These are phyloP conservation scores for Lagodon rhomboides DNA, from an alignment of 2,797 vertebrate species.

Conservation along the genomic window DNA sequence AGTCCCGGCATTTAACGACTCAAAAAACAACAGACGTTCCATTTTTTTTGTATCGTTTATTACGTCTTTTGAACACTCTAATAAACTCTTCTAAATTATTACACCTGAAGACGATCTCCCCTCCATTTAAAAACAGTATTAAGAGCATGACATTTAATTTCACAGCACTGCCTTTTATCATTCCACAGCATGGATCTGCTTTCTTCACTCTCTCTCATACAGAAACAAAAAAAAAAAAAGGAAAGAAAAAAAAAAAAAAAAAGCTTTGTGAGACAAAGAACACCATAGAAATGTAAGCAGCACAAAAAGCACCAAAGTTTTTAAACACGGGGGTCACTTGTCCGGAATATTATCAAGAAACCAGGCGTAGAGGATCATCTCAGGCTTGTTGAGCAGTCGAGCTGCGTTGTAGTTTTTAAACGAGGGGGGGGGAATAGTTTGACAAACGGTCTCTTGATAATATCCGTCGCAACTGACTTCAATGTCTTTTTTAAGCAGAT, in stretches of 20 bases:
- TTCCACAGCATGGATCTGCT: conserved; percentile 72
- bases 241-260: conserved; percentile 23
- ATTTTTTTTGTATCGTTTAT: conserved; percentile 81
- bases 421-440: conserved; percentile 17
- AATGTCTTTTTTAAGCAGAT: conserved; percentile 52
- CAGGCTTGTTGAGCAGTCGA: conserved; percentile 51
- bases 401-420: conserved; percentile 42
- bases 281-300: conserved; percentile 77
- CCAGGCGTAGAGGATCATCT: conserved; percentile 40
- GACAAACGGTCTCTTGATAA: conserved; percentile 63
- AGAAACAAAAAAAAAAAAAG: conserved; percentile 23
- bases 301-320: conserved; percentile 79
- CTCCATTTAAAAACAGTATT: conserved; percentile 82
- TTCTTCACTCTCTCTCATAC: conserved; percentile 56
- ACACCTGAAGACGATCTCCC: conserved; percentile 81
- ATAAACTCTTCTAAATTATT: conserved; percentile 85
- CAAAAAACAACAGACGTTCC: conserved; percentile 38
- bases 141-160: conserved; percentile 84
- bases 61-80: conserved; percentile 84
- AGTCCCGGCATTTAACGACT: not conserved
- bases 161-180: conserved; percentile 83
- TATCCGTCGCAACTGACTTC: conserved; percentile 58
- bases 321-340: conserved; percentile 58
- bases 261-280: conserved; percentile 70
- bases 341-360: conserved; percentile 68